phyloP scores from a whole-genome alignment of 2,888 invertebrate genomes.

The Cremastinae sp. region DNA sequence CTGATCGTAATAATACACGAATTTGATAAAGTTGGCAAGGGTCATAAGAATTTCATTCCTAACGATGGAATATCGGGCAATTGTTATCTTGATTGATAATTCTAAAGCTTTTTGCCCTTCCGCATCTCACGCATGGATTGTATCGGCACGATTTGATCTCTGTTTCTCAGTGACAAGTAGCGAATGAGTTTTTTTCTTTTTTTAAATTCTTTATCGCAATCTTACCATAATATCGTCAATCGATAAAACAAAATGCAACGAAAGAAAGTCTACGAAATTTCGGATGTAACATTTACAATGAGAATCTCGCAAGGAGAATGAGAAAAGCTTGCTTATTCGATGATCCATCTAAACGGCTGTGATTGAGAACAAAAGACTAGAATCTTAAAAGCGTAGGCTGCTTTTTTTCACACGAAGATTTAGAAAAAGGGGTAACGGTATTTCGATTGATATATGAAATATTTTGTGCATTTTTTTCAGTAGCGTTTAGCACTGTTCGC shows the following conservation, averaged over 20 bases:
- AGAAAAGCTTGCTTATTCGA: slow-evolving; percentile 37
- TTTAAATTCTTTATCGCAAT: slow-evolving; percentile 13
- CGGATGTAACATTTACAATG: slow-evolving; percentile 9
- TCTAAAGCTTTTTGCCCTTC: slow-evolving; percentile 12
- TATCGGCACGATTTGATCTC: not conserved
- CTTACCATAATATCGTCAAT: slow-evolving; percentile 44
- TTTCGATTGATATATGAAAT: slow-evolving; percentile 22
- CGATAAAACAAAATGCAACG: slow-evolving; percentile 38
- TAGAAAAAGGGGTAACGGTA: slow-evolving; percentile 1
- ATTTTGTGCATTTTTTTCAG: slow-evolving; percentile 29
- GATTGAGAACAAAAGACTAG: slow-evolving; percentile 73
- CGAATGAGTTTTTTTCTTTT: not conserved
- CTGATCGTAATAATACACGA: slow-evolving; percentile 2
- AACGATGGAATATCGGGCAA: not conserved
- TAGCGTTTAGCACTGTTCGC: not conserved
- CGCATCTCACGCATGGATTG: slow-evolving; percentile 2
- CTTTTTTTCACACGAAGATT: slow-evolving; percentile 34
- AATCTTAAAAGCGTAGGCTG: slow-evolving; percentile 53
- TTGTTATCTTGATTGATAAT: slow-evolving; percentile 9
- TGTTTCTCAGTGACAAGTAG: not conserved
- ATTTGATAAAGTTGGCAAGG: slow-evolving; percentile 41
- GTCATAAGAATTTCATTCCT: slow-evolving; percentile 27
- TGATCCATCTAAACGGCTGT: slow-evolving; percentile 67
- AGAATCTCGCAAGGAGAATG: slow-evolving; percentile 32
- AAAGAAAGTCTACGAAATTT: slow-evolving; percentile 17